Evolutionary conservation across 2,888 invertebrate genomes (phyloP).

Genomic region (Lasioglossum leucozonium): DNA sequence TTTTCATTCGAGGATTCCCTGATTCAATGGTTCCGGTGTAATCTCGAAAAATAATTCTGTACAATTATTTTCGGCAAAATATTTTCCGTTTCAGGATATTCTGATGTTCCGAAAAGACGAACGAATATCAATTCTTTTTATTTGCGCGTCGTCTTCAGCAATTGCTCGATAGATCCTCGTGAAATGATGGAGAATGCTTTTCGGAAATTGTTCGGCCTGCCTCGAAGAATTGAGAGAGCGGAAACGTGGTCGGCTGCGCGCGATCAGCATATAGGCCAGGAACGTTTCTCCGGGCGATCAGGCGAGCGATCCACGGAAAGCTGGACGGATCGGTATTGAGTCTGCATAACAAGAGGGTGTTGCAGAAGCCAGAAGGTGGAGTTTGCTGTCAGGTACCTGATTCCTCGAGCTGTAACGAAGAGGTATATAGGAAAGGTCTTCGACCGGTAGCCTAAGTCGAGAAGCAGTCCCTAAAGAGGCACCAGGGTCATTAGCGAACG

Average conservation of each 20-base stretch:
- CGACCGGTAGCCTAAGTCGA: constrained; percentile 75
- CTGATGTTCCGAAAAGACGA: too few relatives aligned
- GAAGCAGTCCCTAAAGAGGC: constrained; percentile 72
- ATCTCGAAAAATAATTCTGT: not conserved
- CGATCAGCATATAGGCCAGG: not conserved
- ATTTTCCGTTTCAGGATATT: too few relatives aligned
- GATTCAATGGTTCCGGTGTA: too few relatives aligned
- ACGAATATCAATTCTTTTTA: not conserved
- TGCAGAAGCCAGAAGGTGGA: constrained; percentile 70
- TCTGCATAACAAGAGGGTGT: constrained; percentile 49
- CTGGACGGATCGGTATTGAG: constrained; percentile 32
- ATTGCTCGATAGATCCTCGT: too few relatives aligned
- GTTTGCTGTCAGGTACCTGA: constrained; percentile 71
- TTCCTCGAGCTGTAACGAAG: constrained; percentile 63
- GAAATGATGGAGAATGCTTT: too few relatives aligned
- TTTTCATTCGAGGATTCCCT: not conserved
- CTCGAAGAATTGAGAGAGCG: not conserved
- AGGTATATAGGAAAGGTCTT: constrained; percentile 69
- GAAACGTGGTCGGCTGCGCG: not conserved
- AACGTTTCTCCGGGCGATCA: constrained; percentile 5
- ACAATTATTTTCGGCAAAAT: too few relatives aligned
- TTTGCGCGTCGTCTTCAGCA: not conserved
- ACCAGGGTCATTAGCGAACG: constrained; percentile 78
- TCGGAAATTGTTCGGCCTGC: not conserved
- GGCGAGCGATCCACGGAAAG: constrained; percentile 26